Evolutionary conservation across 2,888 invertebrate genomes (phyloP).

Genomic region (Aporophyla nigra): DNA sequence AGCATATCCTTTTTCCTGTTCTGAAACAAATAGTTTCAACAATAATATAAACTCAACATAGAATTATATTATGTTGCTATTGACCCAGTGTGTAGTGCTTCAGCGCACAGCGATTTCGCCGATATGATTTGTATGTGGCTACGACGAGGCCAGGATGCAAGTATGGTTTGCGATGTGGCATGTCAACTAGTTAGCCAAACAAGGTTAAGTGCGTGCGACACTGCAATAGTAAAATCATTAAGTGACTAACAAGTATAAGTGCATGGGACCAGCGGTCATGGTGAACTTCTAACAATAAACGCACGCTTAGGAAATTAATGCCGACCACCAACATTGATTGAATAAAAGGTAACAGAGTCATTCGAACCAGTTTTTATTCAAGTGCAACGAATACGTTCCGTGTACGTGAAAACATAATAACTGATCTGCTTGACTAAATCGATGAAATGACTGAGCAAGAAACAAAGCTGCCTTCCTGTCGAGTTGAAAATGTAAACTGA

Average conservation of each 20-base stretch:
- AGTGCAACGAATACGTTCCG: slow-evolving; percentile 44
- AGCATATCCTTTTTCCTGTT: slow-evolving; percentile 56
- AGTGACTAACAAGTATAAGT: slow-evolving; percentile 80
- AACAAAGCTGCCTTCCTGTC: slow-evolving; percentile 6
- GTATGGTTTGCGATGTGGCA: slow-evolving; percentile 79
- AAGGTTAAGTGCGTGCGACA: slow-evolving; percentile 83
- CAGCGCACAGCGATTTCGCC: slow-evolving; percentile 44
- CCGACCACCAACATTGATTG: slow-evolving; percentile 75
- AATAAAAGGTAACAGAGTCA: slow-evolving; percentile 63
- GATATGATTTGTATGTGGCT: slow-evolving; percentile 67
- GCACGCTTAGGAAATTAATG: slow-evolving; percentile 78
- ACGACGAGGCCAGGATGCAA: slow-evolving; percentile 78
- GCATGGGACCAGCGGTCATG: slow-evolving; percentile 82
- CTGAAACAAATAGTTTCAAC: slow-evolving; percentile 52
- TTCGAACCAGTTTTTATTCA: slow-evolving; percentile 64
- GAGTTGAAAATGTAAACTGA: slow-evolving; percentile 38
- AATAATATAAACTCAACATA: slow-evolving; percentile 28
- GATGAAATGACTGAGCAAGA: slow-evolving; percentile 16
- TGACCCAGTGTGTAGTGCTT: slow-evolving; percentile 9
- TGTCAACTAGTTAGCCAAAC: slow-evolving; percentile 81
- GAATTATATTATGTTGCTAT: slow-evolving; percentile 18
- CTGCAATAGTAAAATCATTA: slow-evolving; percentile 80
- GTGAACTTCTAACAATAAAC: slow-evolving; percentile 83
- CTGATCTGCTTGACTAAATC: slow-evolving; percentile 24
- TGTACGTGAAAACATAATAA: slow-evolving; percentile 45